These are phyloP conservation scores for Salvator merianae DNA, from an alignment of 2,113 vertebrate genomes.

Conservation along the genomic window DNA sequence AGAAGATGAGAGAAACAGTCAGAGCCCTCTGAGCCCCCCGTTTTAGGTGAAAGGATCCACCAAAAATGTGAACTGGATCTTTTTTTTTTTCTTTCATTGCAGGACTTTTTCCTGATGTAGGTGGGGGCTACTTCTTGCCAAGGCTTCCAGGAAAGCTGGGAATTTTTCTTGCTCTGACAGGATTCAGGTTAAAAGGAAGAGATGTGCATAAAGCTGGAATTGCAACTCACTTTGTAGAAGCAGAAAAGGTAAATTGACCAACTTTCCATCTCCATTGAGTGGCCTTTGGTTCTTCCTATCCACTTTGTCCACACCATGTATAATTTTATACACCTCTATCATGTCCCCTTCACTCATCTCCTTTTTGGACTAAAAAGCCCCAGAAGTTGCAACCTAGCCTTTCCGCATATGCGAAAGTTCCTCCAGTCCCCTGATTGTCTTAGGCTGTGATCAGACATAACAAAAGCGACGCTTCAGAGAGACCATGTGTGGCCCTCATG, in stretches of 20 bases:
- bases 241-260: slow-evolving; percentile 80
- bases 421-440: too few species aligned
- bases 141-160: slow-evolving; percentile 88
- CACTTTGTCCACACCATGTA: too few species aligned
- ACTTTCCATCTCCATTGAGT: too few species aligned
- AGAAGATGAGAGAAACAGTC: background rate
- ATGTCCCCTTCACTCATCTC: background rate
- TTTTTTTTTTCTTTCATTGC: slow-evolving; percentile 45
- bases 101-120: slow-evolving; percentile 97
- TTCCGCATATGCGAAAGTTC: too few species aligned
- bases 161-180: slow-evolving; percentile 88
- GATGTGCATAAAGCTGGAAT: slow-evolving; percentile 88
- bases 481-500: too few species aligned
- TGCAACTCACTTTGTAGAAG: slow-evolving; percentile 93
- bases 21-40: background rate
- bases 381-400: too few species aligned
- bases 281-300: background rate
- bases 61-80: background rate
- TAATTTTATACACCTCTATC: too few species aligned
- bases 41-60: background rate
- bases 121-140: slow-evolving; percentile 94
- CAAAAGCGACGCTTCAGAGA: too few species aligned
- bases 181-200: slow-evolving; percentile 89
- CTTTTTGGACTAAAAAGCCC: background rate
- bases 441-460: too few species aligned